Conservation (phyloP, 2,113 vertebrate genomes). For the Phocoena sinus region DNA sequence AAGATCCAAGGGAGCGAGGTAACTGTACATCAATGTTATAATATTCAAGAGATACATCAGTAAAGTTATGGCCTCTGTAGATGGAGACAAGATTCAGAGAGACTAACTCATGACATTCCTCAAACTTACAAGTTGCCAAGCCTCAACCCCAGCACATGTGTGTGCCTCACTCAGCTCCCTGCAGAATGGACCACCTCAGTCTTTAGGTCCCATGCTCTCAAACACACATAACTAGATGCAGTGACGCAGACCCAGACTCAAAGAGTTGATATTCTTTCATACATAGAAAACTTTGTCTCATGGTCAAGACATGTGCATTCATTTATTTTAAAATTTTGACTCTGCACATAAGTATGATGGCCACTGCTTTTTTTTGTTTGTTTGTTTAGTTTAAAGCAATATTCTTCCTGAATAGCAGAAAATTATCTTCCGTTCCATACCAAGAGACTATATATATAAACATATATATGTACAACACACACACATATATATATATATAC, state of each 20-base stretch:
- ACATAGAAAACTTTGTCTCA: no score
- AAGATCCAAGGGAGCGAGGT: neutral
- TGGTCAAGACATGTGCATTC: neutral
- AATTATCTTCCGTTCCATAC: neutral
- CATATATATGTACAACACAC: accelerated
- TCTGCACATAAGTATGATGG: neutral
- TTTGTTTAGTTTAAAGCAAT: neutral
- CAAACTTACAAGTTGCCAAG: neutral
- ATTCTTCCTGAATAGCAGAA: neutral
- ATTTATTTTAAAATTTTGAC: neutral
- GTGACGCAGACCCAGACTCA: neutral
- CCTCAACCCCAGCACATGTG: neutral
- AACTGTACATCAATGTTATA: accelerated
- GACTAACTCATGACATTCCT: neutral
- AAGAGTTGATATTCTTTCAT: neutral
- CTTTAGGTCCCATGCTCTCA: neutral
- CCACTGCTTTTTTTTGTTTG: neutral
- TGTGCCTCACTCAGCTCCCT: neutral
- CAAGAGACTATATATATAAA: neutral
- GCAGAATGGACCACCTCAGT: neutral
- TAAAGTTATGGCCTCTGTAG: neutral
- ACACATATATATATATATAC: no score
- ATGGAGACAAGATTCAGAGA: neutral
- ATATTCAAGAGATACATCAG: neutral
- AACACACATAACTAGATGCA: neutral